phyloP scores from a whole-genome alignment of 2,797 vertebrate genomes.

The Lutjanus argentimaculatus region DNA sequence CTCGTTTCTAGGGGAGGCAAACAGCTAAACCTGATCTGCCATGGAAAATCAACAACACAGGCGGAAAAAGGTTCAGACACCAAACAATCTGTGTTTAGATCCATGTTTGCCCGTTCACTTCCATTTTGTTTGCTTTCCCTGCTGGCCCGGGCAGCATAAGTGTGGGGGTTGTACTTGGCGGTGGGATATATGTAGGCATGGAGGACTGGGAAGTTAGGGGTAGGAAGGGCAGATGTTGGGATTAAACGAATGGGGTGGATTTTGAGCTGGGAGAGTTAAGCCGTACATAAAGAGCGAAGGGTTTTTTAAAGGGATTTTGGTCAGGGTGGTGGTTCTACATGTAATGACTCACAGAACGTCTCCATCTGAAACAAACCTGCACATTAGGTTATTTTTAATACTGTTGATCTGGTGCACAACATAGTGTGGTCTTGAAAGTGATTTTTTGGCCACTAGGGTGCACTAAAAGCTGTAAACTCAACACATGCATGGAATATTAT shows the following conservation, averaged over 20 bases:
- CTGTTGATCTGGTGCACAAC: not conserved
- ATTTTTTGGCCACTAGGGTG: too few species aligned
- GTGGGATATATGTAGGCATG: slow-evolving; percentile 31
- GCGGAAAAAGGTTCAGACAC: slow-evolving; percentile 58
- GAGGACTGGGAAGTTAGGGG: slow-evolving; percentile 38
- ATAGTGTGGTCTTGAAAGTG: not conserved
- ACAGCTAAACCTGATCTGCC: slow-evolving; percentile 57
- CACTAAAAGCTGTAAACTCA: not conserved
- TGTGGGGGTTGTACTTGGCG: slow-evolving; percentile 47
- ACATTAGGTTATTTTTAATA: slow-evolving; percentile 13
- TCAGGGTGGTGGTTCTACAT: slow-evolving; percentile 14
- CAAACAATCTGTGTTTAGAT: slow-evolving; percentile 66
- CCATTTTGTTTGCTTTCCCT: slow-evolving; percentile 60
- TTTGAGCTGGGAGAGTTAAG: slow-evolving; percentile 53
- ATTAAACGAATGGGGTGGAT: slow-evolving; percentile 62
- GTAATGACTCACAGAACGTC: slow-evolving; percentile 29
- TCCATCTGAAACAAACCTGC: slow-evolving; percentile 18
- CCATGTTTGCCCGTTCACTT: slow-evolving; percentile 56
- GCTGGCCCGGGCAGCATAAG: slow-evolving; percentile 18
- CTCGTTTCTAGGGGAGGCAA: slow-evolving; percentile 45
- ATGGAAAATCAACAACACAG: slow-evolving; percentile 59
- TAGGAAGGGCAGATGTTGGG: slow-evolving; percentile 64
- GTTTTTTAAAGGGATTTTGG: slow-evolving; percentile 25
- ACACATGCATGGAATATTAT: not conserved
- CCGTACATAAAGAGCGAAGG: slow-evolving; percentile 35